Conservation (phyloP, 2,888 invertebrate genomes). For the Gisinianus flammeolus region DNA sequence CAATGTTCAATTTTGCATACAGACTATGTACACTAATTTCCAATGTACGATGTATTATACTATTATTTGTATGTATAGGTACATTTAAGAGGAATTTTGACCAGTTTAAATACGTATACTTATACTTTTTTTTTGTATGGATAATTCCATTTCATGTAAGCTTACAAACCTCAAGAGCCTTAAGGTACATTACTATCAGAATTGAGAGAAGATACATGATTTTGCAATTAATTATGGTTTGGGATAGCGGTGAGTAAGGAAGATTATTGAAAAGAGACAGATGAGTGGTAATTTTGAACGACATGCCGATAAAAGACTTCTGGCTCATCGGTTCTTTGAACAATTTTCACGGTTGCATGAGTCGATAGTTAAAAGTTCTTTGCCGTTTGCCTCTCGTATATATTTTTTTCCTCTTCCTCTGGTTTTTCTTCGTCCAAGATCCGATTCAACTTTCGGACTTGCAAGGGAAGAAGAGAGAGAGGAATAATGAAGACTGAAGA, state of each 20-base stretch:
- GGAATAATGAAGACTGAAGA: not conserved
- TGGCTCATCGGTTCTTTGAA: conserved; percentile 42
- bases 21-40: not conserved
- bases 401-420: conserved; percentile 5
- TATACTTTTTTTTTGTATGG: too few relatives aligned
- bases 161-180: not conserved
- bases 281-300: conserved; percentile 44
- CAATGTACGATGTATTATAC: not conserved
- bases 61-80: not conserved
- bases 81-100: not conserved
- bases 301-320: conserved; percentile 40
- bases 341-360: conserved; percentile 51
- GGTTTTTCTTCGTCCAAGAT: conserved; percentile 2
- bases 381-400: conserved; percentile 19
- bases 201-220: conserved; percentile 26
- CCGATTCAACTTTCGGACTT: not conserved
- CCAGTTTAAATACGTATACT: too few relatives aligned
- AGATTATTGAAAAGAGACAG: conserved; percentile 33
- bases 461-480: not conserved
- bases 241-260: conserved; percentile 16
- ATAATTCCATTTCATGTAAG: not conserved
- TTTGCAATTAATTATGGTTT: conserved; percentile 40
- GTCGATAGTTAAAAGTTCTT: conserved; percentile 37
- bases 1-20: not conserved
- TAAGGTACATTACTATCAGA: conserved; percentile 18